Base-by-base conservation (phyloP, 2,113 vertebrate genomes). In the Lophochroa leadbeateri region DNA sequence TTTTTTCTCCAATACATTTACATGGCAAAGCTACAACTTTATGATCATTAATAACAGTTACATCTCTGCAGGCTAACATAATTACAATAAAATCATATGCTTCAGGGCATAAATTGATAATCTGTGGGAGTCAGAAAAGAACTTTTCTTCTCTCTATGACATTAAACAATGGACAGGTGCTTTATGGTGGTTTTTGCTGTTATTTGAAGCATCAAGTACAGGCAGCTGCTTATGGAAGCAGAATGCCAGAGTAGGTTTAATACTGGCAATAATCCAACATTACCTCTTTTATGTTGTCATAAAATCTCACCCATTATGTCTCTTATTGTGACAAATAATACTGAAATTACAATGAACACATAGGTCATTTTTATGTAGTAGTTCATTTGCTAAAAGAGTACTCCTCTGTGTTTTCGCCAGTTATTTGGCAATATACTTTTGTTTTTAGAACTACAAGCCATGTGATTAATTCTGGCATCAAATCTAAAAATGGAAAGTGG, bases 1-100 rank as follows among this genome's bases (percentile, higher is more conserved):
- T 93, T 80, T 65, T 83, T 93, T 94, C 76, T 95, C 24, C 47
- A 60, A 13, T 82, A 84, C 17, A 75, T 86, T 86, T 94, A 95
- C 86, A 95, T 72, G 33, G 25, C 18, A 88, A 91, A 90, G 35
- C 19, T 86, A 92, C 80, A 88, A 82, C 35, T 90, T 92, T 83
- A 81, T 64, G 68, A 76, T 82, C 82, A 82, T 95, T 95, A 91
- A 76, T 94, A 96, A 90, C 52, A 90, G 57, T 69, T 94, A 90
- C 55, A 86, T 90, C 61, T 93, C 46, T 64, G 39, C 43, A 78
- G 82, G 65, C 35, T 88, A 86, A 79, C 72, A 64, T 83, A 94
- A 95, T 95, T 92, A 72, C 44, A 61, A 37, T 71, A 86, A 92
- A 95, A 92, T 88, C 2, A 0, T 53, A 90, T 93, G 82, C 90